Base-by-base conservation (phyloP, 2,888 invertebrate genomes). In the Ornithoptera alexandrae region DNA sequence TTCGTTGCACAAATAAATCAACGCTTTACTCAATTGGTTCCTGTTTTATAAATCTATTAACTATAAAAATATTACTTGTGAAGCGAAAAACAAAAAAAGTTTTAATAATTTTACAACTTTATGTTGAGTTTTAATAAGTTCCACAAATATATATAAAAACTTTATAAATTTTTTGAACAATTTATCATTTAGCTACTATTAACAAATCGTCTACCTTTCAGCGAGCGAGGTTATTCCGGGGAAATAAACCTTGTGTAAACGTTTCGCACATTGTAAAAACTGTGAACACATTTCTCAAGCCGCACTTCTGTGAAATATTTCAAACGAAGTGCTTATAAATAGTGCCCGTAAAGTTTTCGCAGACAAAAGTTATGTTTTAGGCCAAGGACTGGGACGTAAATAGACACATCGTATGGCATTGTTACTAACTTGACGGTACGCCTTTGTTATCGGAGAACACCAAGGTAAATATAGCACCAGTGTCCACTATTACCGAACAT, bases 261-360 rank as follows among this genome's bases (percentile, higher is more conserved):
- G 57, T 69, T 69, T 46, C 56, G 12, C 56, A 46, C 56, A 17
- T n/a, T 46, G 36, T 65, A 58, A 69, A 62, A 69, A 8, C 62
- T 61, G 56, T 61, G 65, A 69, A 65, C 61, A 56, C 53, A 69
- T 65, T 61, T 18, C 60, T 30, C 42, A 50, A 20, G 50, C 24
- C 17, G 58, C 17, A 36, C 62, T 66, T 17, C 36, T 18, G 50
- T 70, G 50, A 62, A 63, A 62, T 46, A 63, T 68, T 68, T 67
- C 53, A 53, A 24, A 42, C 42, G 56, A 20, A 56, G 30, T 65
- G 62, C 59, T 68, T 68, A n/a, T 63, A 57, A 42, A 69, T 62
- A 61, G 65, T 46, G 46, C 65, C 62, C 65, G 30, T 69, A 69
- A 65, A 68, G 20, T 24, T 57, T 61, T 65, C 46, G 69, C 46